phyloP scores from a whole-genome alignment of 2,797 vertebrate genomes.

The Phoebastria nigripes region DNA sequence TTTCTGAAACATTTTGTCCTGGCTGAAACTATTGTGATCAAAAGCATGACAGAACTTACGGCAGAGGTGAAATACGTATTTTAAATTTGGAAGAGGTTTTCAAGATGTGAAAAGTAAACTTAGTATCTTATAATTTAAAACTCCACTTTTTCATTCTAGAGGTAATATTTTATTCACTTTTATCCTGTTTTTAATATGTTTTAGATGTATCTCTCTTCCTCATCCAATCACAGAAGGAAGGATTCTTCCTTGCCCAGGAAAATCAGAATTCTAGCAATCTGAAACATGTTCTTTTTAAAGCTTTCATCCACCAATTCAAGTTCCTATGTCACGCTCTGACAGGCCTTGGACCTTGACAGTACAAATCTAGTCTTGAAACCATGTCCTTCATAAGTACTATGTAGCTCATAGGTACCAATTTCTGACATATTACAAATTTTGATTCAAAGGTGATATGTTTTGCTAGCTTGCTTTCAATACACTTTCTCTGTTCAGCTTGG shows the following conservation, averaged over 20 bases:
- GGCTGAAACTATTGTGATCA: not conserved
- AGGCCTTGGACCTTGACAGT: not conserved
- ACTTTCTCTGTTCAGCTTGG: not conserved
- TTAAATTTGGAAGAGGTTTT: conserved; percentile 16
- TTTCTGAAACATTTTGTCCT: conserved; percentile 11
- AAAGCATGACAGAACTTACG: not conserved
- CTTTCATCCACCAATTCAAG: conserved; percentile 23
- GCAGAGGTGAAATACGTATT: not conserved
- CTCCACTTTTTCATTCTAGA: not conserved
- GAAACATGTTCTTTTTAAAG: not conserved
- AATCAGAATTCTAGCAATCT: conserved; percentile 6
- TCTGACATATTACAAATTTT: not conserved
- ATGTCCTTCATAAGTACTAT: not conserved
- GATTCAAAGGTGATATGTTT: not conserved
- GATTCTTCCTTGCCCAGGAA: not conserved
- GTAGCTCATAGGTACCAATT: not conserved
- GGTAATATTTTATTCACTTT: conserved; percentile 37
- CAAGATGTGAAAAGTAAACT: conserved; percentile 17
- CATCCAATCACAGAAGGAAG: not conserved
- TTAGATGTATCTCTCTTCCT: not conserved
- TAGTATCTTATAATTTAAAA: not conserved
- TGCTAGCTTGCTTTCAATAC: not conserved
- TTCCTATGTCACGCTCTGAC: not conserved
- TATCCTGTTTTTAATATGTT: not conserved
- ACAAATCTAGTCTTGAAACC: conserved; percentile 4